Base-by-base conservation (phyloP, 1,140 invertebrate species). In the Ctenoplectra terminalis region DNA sequence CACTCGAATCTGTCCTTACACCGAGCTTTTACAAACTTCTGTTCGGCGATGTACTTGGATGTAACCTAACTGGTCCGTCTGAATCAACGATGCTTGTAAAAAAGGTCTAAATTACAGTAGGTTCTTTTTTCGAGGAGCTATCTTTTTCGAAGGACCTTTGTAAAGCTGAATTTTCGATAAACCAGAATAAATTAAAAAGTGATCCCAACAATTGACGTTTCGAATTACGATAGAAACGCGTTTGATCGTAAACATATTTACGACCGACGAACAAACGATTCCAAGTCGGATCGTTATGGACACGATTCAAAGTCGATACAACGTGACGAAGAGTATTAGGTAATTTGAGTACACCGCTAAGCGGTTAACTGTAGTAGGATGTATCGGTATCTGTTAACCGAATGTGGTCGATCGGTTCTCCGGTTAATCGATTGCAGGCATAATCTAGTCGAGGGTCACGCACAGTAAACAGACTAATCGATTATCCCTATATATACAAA, bases 401-500 rank as follows among this genome's bases (percentile, higher is more conserved):
- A 87, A 84, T 87, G 82, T 74, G 82, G 86, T 87, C 77, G 85
- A 87, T 87, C 86, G 81, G 80, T 81, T 84, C 76, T 50, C 74
- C 70, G 61, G 85, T 81, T 87, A 87, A 87, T 87, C 86, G 86
- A 87, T 87, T 76, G 82, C 82, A 87, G 82, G 83, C 78, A 87
- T 86, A 87, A 87, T 87, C 82, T 82, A 87, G 82, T 66, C 73
- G 64, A 75, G 78, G 74, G 85, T 84, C 78, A 87, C 78, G 82
- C 85, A 87, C 73, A 50, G 85, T 84, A 87, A 84, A 87, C 86
- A 77, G 61, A 70, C 82, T 87, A 87, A 87, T 87, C 86, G 86
- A 87, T 87, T 87, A 87, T 84, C 72, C 63, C 63, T 84, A 87
- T 84, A 87, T 81, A 87, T 87, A 87, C 85, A 84, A 87, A 87